Percentiles rank a stretch among this genome's conserved stretches.
phyloP scores from a whole-genome alignment of 1,140 invertebrate species.

The Reticulitermes speratus region DNA sequence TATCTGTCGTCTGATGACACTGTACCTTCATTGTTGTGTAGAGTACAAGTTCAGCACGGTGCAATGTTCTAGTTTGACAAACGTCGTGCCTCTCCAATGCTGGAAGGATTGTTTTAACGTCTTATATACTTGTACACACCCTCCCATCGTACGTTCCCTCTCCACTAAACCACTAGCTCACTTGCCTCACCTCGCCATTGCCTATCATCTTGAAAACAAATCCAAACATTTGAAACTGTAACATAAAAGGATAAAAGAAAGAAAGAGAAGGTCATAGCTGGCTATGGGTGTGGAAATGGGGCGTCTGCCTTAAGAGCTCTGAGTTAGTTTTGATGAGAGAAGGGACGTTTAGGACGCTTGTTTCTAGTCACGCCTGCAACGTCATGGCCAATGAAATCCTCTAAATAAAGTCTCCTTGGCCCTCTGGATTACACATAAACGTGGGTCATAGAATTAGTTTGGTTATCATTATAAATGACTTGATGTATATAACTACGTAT shows the following conservation, averaged over 20 bases:
- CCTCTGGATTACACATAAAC: neutral
- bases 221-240: conserved; percentile 7
- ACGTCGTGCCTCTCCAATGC: neutral
- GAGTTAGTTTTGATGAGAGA: neutral
- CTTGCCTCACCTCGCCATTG: neutral
- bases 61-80: neutral
- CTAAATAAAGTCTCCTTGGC: neutral
- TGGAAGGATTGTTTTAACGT: neutral
- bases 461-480: neutral
- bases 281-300: neutral
- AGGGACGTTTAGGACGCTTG: neutral
- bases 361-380: neutral
- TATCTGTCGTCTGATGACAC: neutral
- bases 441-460: neutral
- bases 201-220: neutral
- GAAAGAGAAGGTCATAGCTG: neutral
- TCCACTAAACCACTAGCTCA: neutral
- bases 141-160: neutral
- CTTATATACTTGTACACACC: neutral
- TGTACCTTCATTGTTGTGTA: conserved; percentile 4
- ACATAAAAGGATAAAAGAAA: neutral
- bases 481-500: neutral
- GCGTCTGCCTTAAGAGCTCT: neutral
- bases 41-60: neutral
- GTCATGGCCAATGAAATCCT: neutral